phyloP scores from a whole-genome alignment of 2,888 invertebrate species.

The Tanypteryx hageni region DNA sequence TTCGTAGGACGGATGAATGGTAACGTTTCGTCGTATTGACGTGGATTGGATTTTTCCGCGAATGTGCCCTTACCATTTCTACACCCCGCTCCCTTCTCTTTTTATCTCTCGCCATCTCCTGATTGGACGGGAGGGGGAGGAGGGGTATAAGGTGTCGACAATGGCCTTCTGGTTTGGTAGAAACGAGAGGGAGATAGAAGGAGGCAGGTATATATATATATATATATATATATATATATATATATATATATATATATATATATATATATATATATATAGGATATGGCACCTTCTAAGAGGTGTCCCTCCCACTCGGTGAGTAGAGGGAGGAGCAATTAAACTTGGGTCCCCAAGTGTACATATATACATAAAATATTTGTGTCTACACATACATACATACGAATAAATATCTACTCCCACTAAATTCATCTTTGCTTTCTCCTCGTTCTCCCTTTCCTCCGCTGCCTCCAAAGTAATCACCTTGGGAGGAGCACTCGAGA shows the following conservation, averaged over 20 bases:
- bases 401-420: no score
- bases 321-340: no score
- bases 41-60: not conserved
- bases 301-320: no score
- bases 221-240: no score
- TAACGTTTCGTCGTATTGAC: not conserved
- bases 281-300: no score
- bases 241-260: no score
- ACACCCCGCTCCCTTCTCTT: not conserved
- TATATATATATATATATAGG: no score
- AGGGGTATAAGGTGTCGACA: not conserved
- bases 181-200: not conserved
- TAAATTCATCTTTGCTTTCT: not conserved
- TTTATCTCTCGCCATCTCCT: not conserved
- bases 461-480: not conserved
- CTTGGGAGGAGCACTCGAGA: constrained; percentile 9
- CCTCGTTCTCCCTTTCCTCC: not conserved
- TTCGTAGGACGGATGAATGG: not conserved
- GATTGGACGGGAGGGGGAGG: not conserved
- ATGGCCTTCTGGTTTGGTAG: not conserved
- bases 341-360: no score
- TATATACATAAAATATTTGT: no score
- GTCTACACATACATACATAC: no score
- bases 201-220: no score
- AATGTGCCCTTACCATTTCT: not conserved